These are phyloP conservation scores for Sebastes ruberrimus DNA, from an alignment of 2,797 vertebrate genomes.

Conservation along the genomic window DNA sequence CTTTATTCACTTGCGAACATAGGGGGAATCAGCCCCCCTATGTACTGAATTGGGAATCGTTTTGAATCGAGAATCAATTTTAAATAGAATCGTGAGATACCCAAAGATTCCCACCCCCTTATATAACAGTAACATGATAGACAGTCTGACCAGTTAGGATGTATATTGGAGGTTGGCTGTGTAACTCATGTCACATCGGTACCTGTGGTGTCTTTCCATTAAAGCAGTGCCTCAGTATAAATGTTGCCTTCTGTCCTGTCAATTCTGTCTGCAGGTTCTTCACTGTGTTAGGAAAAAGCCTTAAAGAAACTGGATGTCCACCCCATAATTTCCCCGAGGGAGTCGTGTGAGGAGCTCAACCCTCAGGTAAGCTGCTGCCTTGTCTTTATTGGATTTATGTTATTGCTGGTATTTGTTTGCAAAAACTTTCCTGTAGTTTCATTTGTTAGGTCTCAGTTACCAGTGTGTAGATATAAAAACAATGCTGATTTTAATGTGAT, in stretches of 20 bases:
- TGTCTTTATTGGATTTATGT: not conserved
- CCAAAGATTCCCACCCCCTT: too few relatives aligned
- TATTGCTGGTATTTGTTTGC: not conserved
- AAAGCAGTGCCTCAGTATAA: not conserved
- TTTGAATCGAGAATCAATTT: too few relatives aligned
- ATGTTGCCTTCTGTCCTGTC: not conserved
- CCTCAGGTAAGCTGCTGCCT: too few relatives aligned
- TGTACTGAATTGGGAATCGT: too few relatives aligned
- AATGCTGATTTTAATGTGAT: too few relatives aligned
- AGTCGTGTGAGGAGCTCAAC: not conserved
- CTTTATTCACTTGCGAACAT: too few relatives aligned
- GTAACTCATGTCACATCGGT: rapidly evolving
- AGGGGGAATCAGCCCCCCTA: too few relatives aligned
- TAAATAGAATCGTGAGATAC: too few relatives aligned
- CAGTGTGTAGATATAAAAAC: not conserved
- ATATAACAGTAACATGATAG: too few relatives aligned
- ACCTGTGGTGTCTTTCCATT: not conserved
- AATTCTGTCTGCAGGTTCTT: not conserved
- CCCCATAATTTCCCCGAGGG: rapidly evolving
- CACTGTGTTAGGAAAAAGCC: not conserved
- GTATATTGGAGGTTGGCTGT: not conserved
- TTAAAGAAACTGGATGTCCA: too few relatives aligned
- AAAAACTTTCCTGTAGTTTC: rapidly evolving
- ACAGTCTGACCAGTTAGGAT: not conserved
- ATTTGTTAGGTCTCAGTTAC: not conserved